phyloP scores from a whole-genome alignment of 1,140 invertebrate species.

The Phortica variegata region DNA sequence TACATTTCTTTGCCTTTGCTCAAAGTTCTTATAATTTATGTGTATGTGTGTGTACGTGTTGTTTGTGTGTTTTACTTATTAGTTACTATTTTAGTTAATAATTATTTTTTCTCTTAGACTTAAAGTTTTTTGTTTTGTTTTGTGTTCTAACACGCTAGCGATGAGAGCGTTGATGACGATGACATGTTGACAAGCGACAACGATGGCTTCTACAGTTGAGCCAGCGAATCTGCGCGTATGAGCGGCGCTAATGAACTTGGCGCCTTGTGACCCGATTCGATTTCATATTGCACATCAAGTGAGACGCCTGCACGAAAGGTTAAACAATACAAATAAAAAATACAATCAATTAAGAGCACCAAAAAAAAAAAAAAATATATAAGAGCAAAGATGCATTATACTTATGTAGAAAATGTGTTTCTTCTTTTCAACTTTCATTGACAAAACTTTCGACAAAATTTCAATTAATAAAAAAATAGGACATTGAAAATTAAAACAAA shows the following conservation, averaged over 20 bases:
- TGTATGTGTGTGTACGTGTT: neutral
- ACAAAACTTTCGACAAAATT: too few relatives aligned
- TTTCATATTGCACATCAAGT: constrained; percentile 75
- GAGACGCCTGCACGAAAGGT: constrained; percentile 63
- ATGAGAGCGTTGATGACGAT: too few relatives aligned
- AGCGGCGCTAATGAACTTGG: constrained; percentile 76
- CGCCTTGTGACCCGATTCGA: constrained; percentile 72
- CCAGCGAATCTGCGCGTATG: constrained; percentile 73
- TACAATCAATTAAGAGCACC: constrained; percentile 4
- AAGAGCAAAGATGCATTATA: constrained; percentile 9
- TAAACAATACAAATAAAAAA: constrained; percentile 2
- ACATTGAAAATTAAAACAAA: too few relatives aligned
- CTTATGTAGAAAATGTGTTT: constrained; percentile 7
- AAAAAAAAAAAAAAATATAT: constrained; percentile 6
- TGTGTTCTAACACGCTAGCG: neutral
- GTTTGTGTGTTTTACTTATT: neutral
- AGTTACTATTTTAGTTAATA: neutral
- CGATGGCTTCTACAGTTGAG: constrained; percentile 63
- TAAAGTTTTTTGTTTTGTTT: neutral
- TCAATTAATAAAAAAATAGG: neutral
- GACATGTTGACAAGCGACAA: neutral
- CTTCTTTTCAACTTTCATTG: neutral
- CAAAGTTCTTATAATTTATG: neutral
- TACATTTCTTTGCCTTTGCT: neutral
- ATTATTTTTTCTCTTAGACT: neutral